A percentile compares a stretch with the other conserved stretches of the same genome.
phyloP scores from a whole-genome alignment of 1,140 invertebrate genomes.

The Brachionus paranguensis region DNA sequence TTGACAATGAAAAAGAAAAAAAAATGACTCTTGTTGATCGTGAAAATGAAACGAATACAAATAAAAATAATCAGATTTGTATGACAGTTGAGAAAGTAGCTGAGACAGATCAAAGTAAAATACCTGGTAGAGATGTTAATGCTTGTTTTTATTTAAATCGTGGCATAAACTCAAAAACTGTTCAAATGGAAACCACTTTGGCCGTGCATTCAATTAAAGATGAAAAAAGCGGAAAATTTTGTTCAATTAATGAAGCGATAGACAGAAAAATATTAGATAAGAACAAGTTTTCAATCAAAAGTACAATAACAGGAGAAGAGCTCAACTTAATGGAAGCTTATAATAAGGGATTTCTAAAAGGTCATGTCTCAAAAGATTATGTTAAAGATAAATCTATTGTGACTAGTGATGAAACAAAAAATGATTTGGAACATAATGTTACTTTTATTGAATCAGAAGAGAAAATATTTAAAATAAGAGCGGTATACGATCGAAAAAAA shows the following conservation, averaged over 20 bases:
- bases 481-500: neutral
- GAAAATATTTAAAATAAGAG: neutral
- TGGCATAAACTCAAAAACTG: neutral
- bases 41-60: too few species aligned
- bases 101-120: neutral
- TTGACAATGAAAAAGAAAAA: too few species aligned
- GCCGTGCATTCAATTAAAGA: slow-evolving; percentile 12
- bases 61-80: too few species aligned
- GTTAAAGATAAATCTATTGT: neutral
- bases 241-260: slow-evolving; percentile 21
- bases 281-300: neutral
- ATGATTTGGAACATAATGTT: neutral
- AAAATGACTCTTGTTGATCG: too few species aligned
- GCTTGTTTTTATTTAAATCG: neutral
- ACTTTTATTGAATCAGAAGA: slow-evolving; percentile 5
- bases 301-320: neutral
- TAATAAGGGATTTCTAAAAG: neutral
- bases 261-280: neutral
- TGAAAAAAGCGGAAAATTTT: neutral
- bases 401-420: neutral
- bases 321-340: neutral
- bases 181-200: neutral
- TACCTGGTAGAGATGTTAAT: neutral
- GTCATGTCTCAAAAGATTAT: neutral
- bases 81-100: too few species aligned